phyloP scores from a whole-genome alignment of 2,113 vertebrate genomes.

The Uria lomvia region DNA sequence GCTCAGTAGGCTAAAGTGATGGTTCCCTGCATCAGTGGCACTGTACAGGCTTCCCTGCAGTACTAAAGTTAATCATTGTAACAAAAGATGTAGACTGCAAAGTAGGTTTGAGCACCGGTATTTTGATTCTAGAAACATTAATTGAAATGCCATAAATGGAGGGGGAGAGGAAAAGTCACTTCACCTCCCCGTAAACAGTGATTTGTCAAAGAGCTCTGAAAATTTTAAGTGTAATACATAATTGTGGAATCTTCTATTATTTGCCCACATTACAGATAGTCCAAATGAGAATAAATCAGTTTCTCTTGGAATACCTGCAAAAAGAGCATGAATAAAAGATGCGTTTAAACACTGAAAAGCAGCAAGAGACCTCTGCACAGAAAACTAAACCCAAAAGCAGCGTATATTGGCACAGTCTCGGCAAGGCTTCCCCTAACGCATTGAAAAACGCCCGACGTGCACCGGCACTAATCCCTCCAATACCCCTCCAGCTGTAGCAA shows the following conservation, averaged over 20 bases:
- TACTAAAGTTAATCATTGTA: accelerated
- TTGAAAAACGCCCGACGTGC: neutral
- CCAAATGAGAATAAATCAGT: neutral
- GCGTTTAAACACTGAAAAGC: neutral
- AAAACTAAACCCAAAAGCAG: neutral
- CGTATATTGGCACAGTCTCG: accelerated
- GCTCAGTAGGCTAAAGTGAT: neutral
- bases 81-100: neutral
- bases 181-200: neutral
- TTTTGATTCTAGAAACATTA: neutral
- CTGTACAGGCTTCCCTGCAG: neutral
- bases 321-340: neutral
- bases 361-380: neutral
- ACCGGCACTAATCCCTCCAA: neutral
- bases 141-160: neutral
- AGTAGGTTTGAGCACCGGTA: neutral
- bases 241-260: neutral
- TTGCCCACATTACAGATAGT: neutral
- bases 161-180: neutral
- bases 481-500: neutral
- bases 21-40: neutral
- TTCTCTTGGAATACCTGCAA: neutral
- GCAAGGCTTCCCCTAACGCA: neutral
- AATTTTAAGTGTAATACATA: neutral
- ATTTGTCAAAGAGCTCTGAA: neutral